These are phyloP conservation scores for Lycophotia porphyrea DNA, from an alignment of 2,888 invertebrate genomes.

Conservation along the genomic window DNA sequence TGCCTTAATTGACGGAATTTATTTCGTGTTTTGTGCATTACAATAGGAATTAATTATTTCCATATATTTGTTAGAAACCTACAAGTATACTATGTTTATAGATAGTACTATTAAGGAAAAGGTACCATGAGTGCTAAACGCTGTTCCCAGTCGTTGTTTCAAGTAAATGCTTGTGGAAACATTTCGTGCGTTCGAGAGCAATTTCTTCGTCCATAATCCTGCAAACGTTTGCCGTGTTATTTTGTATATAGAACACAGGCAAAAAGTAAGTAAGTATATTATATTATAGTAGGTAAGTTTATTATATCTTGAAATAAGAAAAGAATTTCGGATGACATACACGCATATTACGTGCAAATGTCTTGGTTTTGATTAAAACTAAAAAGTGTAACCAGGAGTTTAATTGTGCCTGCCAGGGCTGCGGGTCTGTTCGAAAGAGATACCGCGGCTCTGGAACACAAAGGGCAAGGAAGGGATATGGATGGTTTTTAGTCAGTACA, in stretches of 20 bases:
- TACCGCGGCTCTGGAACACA: no score
- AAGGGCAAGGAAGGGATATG: no score
- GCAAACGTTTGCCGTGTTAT: neutral
- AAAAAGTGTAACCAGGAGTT: neutral
- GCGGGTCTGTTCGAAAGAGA: no score
- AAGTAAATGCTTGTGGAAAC: conserved; percentile 43
- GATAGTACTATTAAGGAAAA: conserved; percentile 16
- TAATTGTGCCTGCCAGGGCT: no score
- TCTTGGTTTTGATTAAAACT: neutral
- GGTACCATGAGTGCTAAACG: conserved; percentile 44
- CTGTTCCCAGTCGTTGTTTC: conserved; percentile 28
- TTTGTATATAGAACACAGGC: neutral
- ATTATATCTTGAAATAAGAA: neutral
- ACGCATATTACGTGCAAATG: neutral
- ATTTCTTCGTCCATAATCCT: neutral
- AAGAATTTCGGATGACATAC: neutral
- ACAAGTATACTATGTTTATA: conserved; percentile 29
- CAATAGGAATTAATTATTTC: neutral
- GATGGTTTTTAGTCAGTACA: no score
- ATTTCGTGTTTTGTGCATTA: neutral
- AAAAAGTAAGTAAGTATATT: no score
- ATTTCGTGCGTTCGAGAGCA: conserved; percentile 9
- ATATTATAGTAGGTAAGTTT: no score
- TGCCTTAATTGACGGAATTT: neutral
- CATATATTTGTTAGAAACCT: neutral